phyloP scores from a whole-genome alignment of 2,113 vertebrate species.

The Orientallactaga bullata region DNA sequence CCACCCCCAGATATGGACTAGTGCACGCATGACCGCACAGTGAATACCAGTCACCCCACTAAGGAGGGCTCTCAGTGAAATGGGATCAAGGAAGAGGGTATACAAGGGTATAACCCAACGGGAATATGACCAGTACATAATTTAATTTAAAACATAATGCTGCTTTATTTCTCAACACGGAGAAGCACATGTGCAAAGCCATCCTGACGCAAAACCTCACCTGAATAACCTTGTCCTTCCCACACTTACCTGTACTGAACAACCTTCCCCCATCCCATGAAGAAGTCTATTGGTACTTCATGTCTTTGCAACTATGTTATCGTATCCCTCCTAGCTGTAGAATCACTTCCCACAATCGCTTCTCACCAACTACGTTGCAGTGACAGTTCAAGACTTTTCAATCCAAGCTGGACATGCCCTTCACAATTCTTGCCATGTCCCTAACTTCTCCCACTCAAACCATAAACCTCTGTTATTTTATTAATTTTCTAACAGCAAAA shows the following conservation, averaged over 20 bases:
- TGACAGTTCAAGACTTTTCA: background rate
- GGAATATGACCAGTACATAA: background rate
- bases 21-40: too few relatives aligned
- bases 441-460: background rate
- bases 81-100: too few relatives aligned
- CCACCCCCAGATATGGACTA: too few relatives aligned
- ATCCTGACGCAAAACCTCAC: background rate
- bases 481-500: slow-evolving; percentile 13
- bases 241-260: background rate
- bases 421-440: background rate
- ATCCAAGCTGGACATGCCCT: background rate
- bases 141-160: background rate
- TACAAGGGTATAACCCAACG: too few relatives aligned
- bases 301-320: background rate
- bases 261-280: background rate
- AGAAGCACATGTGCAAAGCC: background rate
- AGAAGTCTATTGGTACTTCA: background rate
- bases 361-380: background rate
- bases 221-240: background rate
- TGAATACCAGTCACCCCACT: too few relatives aligned
- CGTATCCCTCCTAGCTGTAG: background rate
- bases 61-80: too few relatives aligned
- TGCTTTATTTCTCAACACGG: background rate
- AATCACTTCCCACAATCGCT: background rate
- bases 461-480: slow-evolving; percentile 12